phyloP scores from a whole-genome alignment of 2,888 invertebrate species.

The Neelides folsomi region DNA sequence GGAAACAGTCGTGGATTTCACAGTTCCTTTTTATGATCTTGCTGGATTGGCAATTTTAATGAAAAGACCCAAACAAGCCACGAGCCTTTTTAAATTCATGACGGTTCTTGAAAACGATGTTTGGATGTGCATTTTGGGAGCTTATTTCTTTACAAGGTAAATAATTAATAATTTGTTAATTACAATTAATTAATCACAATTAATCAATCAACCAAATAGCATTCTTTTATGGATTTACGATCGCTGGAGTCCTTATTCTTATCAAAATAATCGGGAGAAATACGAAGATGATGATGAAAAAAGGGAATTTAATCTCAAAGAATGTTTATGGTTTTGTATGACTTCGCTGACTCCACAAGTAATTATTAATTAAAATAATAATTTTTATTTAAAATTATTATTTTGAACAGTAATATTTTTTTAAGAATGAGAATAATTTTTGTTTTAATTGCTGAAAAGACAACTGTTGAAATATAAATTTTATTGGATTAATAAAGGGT shows the following conservation, averaged over 20 bases:
- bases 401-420: no score
- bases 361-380: not conserved
- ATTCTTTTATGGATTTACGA: slow-evolving; percentile 92
- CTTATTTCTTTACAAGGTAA: slow-evolving; percentile 82
- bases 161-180: not conserved
- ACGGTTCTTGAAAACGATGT: slow-evolving; percentile 90
- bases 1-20: slow-evolving; percentile 92
- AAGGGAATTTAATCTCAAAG: slow-evolving; percentile 81
- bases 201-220: slow-evolving; percentile 39
- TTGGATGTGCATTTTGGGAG: slow-evolving; percentile 87
- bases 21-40: slow-evolving; percentile 92
- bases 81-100: slow-evolving; percentile 89
- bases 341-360: slow-evolving; percentile 83
- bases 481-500: slow-evolving; percentile 45
- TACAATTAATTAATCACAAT: not conserved
- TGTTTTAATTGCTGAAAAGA: no score
- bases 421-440: no score
- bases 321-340: slow-evolving; percentile 97
- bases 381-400: not conserved
- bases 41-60: slow-evolving; percentile 93
- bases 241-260: slow-evolving; percentile 90
- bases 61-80: slow-evolving; percentile 71
- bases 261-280: slow-evolving; percentile 80
- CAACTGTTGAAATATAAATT: no score
- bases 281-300: slow-evolving; percentile 77